Percentiles rank a stretch among this genome's conserved stretches.
Conservation (phyloP, 2,113 vertebrate genomes). For the Colaptes auratus region DNA sequence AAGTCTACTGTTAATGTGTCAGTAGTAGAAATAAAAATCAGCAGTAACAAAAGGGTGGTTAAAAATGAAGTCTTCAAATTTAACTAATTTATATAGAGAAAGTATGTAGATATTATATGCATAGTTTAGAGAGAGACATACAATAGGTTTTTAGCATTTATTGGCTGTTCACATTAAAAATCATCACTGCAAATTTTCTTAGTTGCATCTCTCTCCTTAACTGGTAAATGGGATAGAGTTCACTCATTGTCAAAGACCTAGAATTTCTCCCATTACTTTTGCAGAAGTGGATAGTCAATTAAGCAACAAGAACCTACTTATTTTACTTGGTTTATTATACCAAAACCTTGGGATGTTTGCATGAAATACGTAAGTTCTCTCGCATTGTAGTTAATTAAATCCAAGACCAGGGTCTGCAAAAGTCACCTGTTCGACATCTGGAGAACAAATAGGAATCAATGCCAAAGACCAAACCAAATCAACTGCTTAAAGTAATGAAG, state of each 20-base stretch:
- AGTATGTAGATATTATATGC: not conserved
- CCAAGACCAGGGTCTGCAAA: constrained; percentile 55
- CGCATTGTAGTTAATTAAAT: constrained; percentile 69
- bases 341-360: constrained; percentile 54
- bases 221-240: constrained; percentile 28
- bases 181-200: constrained; percentile 26
- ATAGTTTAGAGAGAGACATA: not conserved
- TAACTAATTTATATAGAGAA: not conserved
- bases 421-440: constrained; percentile 66
- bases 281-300: constrained; percentile 67
- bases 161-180: constrained; percentile 29
- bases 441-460: constrained; percentile 19
- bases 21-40: not conserved
- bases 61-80: not conserved
- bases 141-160: not conserved
- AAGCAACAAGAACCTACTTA: constrained; percentile 65
- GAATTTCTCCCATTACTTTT: constrained; percentile 29
- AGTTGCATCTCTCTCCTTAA: constrained; percentile 26
- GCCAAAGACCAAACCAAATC: constrained; percentile 55
- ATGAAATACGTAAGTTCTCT: constrained; percentile 68
- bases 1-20: not conserved
- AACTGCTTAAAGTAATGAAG: constrained; percentile 50
- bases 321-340: constrained; percentile 63
- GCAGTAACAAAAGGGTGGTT: not conserved
- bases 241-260: constrained; percentile 55